A percentile compares a stretch with the other conserved stretches of the same genome.
phyloP scores from a whole-genome alignment of 2,113 vertebrate genomes.

The Ciconia boyciana region DNA sequence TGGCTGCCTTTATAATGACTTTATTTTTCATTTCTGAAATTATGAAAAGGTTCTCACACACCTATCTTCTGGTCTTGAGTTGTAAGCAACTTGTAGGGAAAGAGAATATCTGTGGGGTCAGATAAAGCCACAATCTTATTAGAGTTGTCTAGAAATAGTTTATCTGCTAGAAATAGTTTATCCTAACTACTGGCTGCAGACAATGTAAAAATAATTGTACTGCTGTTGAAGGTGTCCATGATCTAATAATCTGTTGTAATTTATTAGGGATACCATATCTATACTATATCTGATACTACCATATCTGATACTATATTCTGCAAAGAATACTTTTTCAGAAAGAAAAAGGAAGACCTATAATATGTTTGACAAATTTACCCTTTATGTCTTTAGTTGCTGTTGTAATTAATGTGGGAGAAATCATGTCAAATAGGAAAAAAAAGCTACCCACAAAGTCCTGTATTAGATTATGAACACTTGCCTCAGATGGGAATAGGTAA shows the following conservation, averaged over 20 bases:
- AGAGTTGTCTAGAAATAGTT: slow-evolving; percentile 2
- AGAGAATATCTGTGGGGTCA: not conserved
- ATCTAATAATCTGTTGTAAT: not conserved
- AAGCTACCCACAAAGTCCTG: not conserved
- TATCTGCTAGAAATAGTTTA: not conserved
- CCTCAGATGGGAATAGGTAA: not conserved
- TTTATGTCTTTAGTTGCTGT: not conserved
- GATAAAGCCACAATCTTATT: not conserved
- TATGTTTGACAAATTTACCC: not conserved
- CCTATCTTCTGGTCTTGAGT: not conserved
- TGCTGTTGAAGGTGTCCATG: not conserved
- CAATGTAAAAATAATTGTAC: not conserved
- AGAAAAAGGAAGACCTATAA: not conserved
- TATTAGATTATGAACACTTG: not conserved
- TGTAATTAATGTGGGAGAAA: not conserved
- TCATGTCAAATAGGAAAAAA: not conserved
- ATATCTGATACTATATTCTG: not conserved
- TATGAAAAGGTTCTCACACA: not conserved
- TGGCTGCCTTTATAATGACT: slow-evolving; percentile 10
- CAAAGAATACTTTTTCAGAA: not conserved
- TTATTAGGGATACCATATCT: not conserved
- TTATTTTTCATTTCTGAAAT: slow-evolving; percentile 38
- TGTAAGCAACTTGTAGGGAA: not conserved
- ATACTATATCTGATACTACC: not conserved
- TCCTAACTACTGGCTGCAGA: not conserved